Percentiles rank a stretch among this genome's conserved stretches.
These are phyloP conservation scores for Pungitius pungitius DNA, from an alignment of 2,113 vertebrate species.

Conservation along the genomic window DNA sequence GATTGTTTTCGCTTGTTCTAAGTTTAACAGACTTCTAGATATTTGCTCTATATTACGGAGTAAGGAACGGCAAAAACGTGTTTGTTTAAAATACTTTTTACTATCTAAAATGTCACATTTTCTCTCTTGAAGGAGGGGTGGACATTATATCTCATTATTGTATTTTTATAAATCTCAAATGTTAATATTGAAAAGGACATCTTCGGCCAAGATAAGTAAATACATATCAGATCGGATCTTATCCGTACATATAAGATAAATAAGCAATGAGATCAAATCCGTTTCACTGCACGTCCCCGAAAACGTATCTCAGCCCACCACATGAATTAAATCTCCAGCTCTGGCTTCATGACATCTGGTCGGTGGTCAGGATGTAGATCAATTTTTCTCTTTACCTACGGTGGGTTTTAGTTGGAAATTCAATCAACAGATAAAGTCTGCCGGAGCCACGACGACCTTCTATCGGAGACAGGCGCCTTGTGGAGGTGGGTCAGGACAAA, in stretches of 20 bases:
- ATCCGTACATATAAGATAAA: neutral
- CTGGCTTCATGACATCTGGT: conserved; percentile 25
- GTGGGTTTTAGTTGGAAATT: conserved; percentile 45
- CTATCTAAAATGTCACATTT: too few species aligned
- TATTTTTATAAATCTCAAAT: too few species aligned
- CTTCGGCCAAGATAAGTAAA: neutral
- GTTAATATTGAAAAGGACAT: too few species aligned
- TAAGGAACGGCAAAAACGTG: neutral
- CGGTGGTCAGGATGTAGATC: conserved; percentile 24
- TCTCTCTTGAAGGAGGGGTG: too few species aligned
- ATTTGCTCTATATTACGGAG: neutral
- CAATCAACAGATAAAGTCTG: conserved; percentile 56
- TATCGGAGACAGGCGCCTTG: conserved; percentile 56
- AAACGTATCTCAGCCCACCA: neutral
- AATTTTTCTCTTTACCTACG: conserved; percentile 38
- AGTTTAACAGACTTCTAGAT: neutral
- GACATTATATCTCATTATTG: too few species aligned
- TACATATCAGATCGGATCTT: too few species aligned
- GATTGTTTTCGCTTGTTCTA: neutral
- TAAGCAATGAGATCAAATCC: neutral
- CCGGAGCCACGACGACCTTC: conserved; percentile 64
- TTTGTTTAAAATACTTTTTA: neutral
- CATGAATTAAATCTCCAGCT: conserved; percentile 3
- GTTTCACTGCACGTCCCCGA: neutral
- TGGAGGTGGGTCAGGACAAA: conserved; percentile 48